These are phyloP conservation scores for Channa striata DNA, from an alignment of 2,797 vertebrate genomes.

Conservation along the genomic window DNA sequence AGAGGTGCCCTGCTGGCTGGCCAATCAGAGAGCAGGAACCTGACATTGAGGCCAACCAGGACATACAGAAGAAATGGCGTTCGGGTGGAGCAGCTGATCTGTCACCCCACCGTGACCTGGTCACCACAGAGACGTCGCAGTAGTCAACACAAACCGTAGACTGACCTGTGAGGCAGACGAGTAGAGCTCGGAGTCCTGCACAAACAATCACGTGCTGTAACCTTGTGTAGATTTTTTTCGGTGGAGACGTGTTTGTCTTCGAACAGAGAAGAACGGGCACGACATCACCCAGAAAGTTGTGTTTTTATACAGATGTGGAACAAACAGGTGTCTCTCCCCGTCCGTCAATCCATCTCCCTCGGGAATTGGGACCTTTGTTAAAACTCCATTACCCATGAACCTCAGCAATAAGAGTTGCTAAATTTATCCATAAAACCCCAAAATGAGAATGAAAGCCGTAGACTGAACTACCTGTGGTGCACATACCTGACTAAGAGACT, in stretches of 20 bases:
- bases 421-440: no score
- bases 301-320: no score
- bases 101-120: constrained; percentile 23
- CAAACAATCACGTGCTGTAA: constrained; percentile 6
- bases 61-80: background rate
- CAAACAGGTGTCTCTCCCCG: no score
- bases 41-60: constrained; percentile 37
- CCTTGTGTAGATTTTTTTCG: constrained; percentile 11
- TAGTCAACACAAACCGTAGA: constrained; percentile 39
- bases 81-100: constrained; percentile 16
- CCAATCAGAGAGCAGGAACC: constrained; percentile 72
- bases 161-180: constrained; percentile 24
- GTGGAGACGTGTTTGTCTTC: constrained; percentile 6
- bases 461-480: no score
- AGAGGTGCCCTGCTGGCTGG: constrained; percentile 71
- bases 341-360: no score
- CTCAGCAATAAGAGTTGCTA: no score
- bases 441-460: no score
- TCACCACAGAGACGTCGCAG: constrained; percentile 48
- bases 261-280: background rate
- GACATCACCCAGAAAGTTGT: no score
- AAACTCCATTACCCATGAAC: no score
- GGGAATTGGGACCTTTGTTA: no score
- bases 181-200: background rate
- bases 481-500: no score